Evolutionary conservation across 2,113 vertebrate species (phyloP).

Genomic region (Delphinus delphis): DNA sequence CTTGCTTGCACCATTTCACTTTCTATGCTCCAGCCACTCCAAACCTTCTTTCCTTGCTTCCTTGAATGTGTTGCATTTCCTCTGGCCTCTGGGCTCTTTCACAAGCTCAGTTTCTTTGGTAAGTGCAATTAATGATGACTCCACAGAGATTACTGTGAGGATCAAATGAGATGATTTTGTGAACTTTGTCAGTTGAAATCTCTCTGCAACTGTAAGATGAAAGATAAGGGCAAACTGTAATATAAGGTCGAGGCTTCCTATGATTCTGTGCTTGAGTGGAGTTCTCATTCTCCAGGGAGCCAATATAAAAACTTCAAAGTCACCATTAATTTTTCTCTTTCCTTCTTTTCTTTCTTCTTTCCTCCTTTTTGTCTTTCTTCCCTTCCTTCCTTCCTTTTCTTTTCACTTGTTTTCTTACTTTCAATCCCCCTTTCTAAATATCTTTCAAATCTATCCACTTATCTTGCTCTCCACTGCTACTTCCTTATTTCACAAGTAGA

Average conservation of each 20-base stretch:
- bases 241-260: not conserved
- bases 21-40: not conserved
- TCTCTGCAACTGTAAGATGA: not conserved
- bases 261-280: not conserved
- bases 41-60: not conserved
- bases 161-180: not conserved
- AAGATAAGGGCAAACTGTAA: not conserved
- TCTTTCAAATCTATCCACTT: not conserved
- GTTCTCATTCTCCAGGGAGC: not conserved
- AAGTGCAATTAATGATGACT: not conserved
- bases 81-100: not conserved
- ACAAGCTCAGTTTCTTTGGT: not conserved
- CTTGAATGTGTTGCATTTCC: not conserved
- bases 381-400: not conserved
- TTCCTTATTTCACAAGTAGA: not conserved
- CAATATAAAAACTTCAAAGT: not conserved
- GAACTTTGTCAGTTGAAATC: not conserved
- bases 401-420: not conserved
- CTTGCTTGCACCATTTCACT: not conserved
- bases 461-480: not conserved
- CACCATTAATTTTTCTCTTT: not conserved
- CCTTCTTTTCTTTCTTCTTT: not conserved
- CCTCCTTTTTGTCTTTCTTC: not conserved
- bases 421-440: not conserved
- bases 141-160: not conserved